Evolutionary conservation across 2,113 vertebrate species (phyloP).

Genomic region (Psittacula cyanocephala): DNA sequence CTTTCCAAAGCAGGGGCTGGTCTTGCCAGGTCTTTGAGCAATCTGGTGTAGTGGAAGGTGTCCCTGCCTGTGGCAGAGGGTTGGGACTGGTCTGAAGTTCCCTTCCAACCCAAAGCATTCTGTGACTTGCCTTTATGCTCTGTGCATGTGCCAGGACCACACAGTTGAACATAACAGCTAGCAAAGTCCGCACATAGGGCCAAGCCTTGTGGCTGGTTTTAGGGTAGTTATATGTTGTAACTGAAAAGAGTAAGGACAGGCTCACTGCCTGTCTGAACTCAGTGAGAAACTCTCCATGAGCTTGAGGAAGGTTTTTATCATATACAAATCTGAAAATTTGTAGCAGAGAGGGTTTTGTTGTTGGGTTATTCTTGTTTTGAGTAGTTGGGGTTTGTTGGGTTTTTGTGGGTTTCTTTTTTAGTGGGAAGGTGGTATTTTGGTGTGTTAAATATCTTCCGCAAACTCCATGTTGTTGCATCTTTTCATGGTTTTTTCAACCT

Average conservation of each 20-base stretch:
- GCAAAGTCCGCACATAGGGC: neutral
- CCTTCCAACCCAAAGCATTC: neutral
- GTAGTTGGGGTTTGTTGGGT: neutral
- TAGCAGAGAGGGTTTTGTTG: neutral
- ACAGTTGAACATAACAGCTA: neutral
- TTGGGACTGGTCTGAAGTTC: neutral
- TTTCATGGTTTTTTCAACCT: neutral
- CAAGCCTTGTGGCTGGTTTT: neutral
- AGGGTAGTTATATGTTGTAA: neutral
- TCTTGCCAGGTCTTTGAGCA: neutral
- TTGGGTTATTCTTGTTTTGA: neutral
- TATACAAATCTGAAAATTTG: neutral
- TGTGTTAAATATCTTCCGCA: neutral
- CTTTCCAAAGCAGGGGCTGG: neutral
- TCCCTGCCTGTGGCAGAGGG: neutral
- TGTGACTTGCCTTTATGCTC: neutral
- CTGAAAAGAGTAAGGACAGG: neutral
- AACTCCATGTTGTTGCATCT: neutral
- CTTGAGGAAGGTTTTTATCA: neutral
- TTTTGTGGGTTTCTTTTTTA: neutral
- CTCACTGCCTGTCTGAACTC: neutral
- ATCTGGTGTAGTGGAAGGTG: neutral
- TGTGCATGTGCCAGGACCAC: neutral
- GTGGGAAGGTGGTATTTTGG: neutral
- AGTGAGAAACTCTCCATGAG: neutral